Evolutionary conservation across 2,113 vertebrate genomes (phyloP).

Genomic region (Hippotragus niger): DNA sequence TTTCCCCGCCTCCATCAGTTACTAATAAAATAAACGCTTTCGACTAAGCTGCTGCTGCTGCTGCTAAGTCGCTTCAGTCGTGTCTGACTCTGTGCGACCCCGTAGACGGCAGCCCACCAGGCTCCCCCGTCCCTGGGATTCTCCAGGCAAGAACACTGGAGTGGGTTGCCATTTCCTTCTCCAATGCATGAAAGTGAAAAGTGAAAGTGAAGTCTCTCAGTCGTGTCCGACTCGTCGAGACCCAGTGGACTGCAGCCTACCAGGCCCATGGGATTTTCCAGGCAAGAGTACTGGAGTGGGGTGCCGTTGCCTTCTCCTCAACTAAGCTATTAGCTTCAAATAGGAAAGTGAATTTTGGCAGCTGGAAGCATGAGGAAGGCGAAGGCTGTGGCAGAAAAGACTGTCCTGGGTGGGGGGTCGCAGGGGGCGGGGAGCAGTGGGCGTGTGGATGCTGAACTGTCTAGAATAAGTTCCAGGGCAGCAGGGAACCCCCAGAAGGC

Average conservation of each 20-base stretch:
- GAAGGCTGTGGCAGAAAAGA: not conserved
- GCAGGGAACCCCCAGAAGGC: not conserved
- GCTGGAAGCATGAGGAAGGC: not conserved
- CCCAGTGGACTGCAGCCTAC: too few relatives aligned
- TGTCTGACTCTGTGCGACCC: too few relatives aligned
- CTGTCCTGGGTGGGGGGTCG: accelerated
- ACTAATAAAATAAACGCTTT: not conserved
- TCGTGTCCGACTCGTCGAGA: too few relatives aligned
- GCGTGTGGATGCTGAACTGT: not conserved
- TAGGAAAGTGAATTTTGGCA: not conserved
- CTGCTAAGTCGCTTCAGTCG: too few relatives aligned
- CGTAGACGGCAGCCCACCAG: too few relatives aligned
- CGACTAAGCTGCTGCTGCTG: not conserved
- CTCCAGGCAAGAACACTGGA: too few relatives aligned
- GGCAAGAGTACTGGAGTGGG: too few relatives aligned
- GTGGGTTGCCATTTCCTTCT: too few relatives aligned
- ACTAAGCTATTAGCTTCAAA: not conserved
- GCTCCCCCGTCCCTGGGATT: too few relatives aligned
- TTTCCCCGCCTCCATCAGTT: not conserved
- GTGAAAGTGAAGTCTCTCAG: too few relatives aligned
- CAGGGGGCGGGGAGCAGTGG: accelerated
- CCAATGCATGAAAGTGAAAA: too few relatives aligned
- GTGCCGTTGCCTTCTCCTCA: not conserved
- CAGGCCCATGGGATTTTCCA: too few relatives aligned
- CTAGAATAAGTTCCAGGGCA: not conserved